Evolutionary conservation across 2,797 vertebrate species (phyloP).

Genomic region (Mareca penelope): DNA sequence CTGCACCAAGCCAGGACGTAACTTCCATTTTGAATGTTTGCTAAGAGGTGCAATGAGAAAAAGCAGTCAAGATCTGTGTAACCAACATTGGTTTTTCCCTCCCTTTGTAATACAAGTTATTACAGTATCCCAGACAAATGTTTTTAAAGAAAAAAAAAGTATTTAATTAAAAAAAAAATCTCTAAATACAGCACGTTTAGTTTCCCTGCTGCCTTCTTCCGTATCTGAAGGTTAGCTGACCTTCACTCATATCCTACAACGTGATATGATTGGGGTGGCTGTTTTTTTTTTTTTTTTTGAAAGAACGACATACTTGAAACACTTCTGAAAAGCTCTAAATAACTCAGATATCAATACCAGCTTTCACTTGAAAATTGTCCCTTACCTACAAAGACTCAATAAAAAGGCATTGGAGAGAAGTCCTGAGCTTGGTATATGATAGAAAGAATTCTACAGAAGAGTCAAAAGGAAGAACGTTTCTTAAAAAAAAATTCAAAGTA

Average conservation of each 20-base stretch:
- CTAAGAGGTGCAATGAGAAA: background rate
- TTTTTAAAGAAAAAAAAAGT: background rate
- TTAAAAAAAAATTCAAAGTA: background rate
- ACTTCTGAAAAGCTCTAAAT: background rate
- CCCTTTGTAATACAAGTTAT: background rate
- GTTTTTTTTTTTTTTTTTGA: background rate
- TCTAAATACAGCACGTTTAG: background rate
- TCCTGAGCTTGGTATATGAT: background rate
- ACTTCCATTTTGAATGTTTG: background rate
- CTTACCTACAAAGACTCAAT: background rate
- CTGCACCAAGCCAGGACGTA: no score
- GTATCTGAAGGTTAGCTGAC: background rate
- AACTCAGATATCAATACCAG: background rate
- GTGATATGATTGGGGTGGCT: background rate
- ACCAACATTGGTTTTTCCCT: rapidly evolving
- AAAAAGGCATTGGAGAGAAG: background rate
- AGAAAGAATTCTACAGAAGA: background rate
- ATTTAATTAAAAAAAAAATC: background rate
- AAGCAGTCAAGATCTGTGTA: background rate
- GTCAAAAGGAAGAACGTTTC: background rate
- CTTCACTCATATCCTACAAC: no score
- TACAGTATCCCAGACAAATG: background rate
- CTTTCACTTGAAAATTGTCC: background rate
- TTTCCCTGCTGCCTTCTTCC: background rate
- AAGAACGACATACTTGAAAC: background rate